Conservation (phyloP, 2,797 vertebrate species). For the Smutsia gigantea region DNA sequence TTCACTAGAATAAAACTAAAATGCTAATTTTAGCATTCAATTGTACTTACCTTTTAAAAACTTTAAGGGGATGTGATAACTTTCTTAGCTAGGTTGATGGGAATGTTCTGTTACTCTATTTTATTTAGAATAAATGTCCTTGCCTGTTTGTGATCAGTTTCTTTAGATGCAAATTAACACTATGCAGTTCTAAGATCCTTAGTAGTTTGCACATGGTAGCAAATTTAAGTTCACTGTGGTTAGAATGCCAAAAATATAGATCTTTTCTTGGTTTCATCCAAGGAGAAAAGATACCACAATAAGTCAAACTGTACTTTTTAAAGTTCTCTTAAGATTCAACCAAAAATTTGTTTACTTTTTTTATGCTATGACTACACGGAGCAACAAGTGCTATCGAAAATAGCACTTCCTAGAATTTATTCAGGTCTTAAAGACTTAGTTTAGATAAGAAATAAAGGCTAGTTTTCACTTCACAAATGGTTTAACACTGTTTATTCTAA, state of each 20-base stretch:
- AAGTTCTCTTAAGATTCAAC: neutral
- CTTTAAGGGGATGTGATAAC: neutral
- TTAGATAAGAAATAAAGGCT: neutral
- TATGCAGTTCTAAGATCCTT: neutral
- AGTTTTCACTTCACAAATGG: neutral
- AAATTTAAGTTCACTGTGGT: neutral
- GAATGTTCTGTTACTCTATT: neutral
- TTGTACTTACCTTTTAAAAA: neutral
- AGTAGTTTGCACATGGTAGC: neutral
- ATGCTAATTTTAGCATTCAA: neutral
- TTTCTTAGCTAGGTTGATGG: neutral
- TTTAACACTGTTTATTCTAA: neutral
- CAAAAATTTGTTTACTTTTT: neutral
- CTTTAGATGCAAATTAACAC: neutral
- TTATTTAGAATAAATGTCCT: conserved; percentile 19
- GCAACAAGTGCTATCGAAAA: conserved; percentile 21
- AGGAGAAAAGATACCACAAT: neutral
- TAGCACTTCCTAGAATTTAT: neutral
- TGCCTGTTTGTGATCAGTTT: neutral
- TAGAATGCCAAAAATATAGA: neutral
- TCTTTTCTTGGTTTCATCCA: neutral
- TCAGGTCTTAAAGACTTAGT: neutral
- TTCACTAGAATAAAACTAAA: conserved; percentile 14
- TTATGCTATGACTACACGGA: neutral
- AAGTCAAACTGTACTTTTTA: neutral